Conservation (phyloP, 2,888 invertebrate species). For the Caenorhabditis japonica region DNA sequence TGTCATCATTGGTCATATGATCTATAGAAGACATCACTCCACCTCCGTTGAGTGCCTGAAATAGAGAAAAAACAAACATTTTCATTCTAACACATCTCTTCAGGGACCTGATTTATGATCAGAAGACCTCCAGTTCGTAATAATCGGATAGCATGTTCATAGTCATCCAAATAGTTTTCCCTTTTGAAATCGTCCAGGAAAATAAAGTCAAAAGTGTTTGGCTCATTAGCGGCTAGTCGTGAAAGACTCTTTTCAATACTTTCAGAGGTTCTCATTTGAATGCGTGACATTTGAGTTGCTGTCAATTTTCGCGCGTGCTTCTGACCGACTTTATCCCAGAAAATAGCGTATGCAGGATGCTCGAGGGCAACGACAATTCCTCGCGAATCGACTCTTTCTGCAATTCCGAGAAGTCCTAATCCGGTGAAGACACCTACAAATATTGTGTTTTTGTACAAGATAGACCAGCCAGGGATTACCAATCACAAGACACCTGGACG, state of each 20-base stretch:
- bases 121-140: constrained; percentile 78
- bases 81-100: not conserved
- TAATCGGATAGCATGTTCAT: constrained; percentile 77
- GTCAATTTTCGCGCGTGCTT: constrained; percentile 63
- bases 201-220: constrained; percentile 65
- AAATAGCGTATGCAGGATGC: constrained; percentile 64
- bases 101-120: constrained; percentile 77
- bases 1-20: constrained; percentile 62
- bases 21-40: constrained; percentile 62
- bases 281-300: constrained; percentile 58
- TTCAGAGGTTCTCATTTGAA: constrained; percentile 66
- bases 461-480: constrained; percentile 51
- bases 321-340: constrained; percentile 67
- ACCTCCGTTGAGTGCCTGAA: constrained; percentile 62
- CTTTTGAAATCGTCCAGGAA: constrained; percentile 78
- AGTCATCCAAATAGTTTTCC: constrained; percentile 77
- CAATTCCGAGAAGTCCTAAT: constrained; percentile 58
- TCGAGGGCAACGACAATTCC: constrained; percentile 69
- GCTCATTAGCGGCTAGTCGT: constrained; percentile 59
- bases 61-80: not conserved
- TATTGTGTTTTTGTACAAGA: not conserved
- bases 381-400: constrained; percentile 58
- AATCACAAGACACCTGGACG: constrained; percentile 77
- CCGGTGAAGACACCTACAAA: constrained; percentile 61
- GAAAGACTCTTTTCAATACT: constrained; percentile 60